Base-by-base conservation (phyloP, 2,797 vertebrate genomes). In the Ceryle rudis region DNA sequence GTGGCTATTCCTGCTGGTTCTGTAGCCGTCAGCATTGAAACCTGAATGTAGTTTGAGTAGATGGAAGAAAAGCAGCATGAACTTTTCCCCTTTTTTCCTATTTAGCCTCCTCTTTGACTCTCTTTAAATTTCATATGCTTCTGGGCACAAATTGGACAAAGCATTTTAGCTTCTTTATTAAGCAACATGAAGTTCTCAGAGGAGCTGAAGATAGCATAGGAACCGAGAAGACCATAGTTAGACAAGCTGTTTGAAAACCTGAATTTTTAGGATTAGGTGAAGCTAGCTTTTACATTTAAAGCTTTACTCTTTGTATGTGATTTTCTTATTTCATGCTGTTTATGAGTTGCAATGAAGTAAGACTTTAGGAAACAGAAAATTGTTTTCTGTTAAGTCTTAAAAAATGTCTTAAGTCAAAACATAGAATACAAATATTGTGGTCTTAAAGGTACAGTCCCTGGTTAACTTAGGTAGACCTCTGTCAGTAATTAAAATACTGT, bases 321-420 rank as follows among this genome's bases (percentile, higher is more conserved):
- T 29, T 89, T 37, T 72, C 49, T 75, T 69, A 57, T 65, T 81
- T 75, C 15, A 14, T 41, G 14, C 23, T 60, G 22, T 55, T 89
- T 47, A 33, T 51, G 28, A 82, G 11, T 66, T 77, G 41, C 18
- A 80, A 14, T n/a, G 42, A 84, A 86, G 47, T 19, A 60, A 66
- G 35, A 9, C 11, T 81, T 67, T 37, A 70, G 28, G 41, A 86
- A 33, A 35, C 5, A 78, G 33, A 57, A 67, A n/a, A 39, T 41
- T 31, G 2, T 79, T 90, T 89, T 54, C 81, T 96, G 26, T 22
- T 52, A 64, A 67, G 65, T 82, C 64, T 41, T 66, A 70, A 26
- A 21, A 81, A 89, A 79, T 8, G 16, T 10, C 31, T 70, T 70
- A 57, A 67, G 47, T 70, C 15, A 80, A 86, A 85, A 33, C 5